Conservation (phyloP, 2,888 invertebrate species). For the Drosophila silvestris region DNA sequence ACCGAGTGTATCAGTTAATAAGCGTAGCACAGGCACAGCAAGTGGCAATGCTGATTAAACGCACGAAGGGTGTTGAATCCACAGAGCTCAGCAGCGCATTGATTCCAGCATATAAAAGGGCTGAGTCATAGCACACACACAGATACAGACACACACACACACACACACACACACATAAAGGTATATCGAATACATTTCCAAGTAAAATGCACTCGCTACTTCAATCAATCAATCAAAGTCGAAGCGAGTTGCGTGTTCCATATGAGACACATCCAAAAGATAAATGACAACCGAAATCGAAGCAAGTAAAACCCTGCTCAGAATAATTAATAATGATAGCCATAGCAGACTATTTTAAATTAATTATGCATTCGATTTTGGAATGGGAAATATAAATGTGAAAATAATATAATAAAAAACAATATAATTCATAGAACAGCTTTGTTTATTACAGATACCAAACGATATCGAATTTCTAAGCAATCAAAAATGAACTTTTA, state of each 20-base stretch:
- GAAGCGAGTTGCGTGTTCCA: conserved; percentile 8
- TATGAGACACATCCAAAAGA: conserved; percentile 15
- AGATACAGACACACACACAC: background rate
- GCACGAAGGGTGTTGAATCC: conserved; percentile 28
- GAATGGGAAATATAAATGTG: background rate
- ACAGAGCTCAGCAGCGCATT: background rate
- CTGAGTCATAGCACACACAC: conserved; percentile 25
- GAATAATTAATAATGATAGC: conserved; percentile 7
- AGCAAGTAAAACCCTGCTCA: background rate
- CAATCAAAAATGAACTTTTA: background rate
- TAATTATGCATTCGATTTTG: conserved; percentile 3
- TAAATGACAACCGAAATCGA: conserved; percentile 32
- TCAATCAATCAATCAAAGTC: conserved; percentile 56
- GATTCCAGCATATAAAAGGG: background rate
- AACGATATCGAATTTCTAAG: background rate
- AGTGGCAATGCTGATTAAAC: conserved; percentile 28
- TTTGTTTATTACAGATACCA: background rate
- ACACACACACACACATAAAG: background rate
- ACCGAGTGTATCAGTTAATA: conserved; percentile 36
- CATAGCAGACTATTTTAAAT: background rate
- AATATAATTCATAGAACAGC: background rate
- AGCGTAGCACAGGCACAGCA: conserved; percentile 20
- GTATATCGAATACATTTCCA: conserved; percentile 5
- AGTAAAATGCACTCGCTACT: conserved; percentile 1
- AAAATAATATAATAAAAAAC: background rate